Evolutionary conservation across 2,113 vertebrate species (phyloP), one percentile per base, ranked within the genome.

Genomic region (Rhynchomys soricoides): DNA sequence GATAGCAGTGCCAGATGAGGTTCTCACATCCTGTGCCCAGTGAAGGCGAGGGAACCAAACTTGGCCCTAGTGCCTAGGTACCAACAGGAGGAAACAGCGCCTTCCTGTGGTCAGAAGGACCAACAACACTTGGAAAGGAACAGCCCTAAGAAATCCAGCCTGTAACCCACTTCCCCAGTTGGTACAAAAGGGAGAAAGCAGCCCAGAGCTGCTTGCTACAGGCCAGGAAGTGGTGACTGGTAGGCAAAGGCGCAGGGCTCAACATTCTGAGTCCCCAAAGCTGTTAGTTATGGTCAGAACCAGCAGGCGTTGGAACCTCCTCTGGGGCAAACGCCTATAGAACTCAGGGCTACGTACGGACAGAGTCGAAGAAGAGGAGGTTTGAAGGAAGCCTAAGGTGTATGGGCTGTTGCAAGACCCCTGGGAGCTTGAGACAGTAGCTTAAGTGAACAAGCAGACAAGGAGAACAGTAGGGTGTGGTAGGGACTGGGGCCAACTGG

Each of bases 201-300:
- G 4, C 2, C 55, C 59, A 52, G 74, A 21, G 64, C 45, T 1
- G 2, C 37, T 12, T 3, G n/a, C 24, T 0, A 13, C 26, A 12
- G 1, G 68, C 37, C 1, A 17, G 15, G 64, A 13, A 40, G 40
- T 74, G 71, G 7, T 7, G 59, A n/a, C 4, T 0, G 1, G 17
- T 3, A 43, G 43, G 21, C 3, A 22, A 21, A 68, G 64, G 0
- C 11, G 34, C 1, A 24, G 21, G 48, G 3, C 5, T 48, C 43
- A 45, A 64, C 4, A 37, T 16, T 37, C 62, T 45, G 7, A 12
- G 40, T 85, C n/a, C 79, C 68, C 31, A 19, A 19, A 24, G 5
- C 50, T 85, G 78, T 50, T 62, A 74, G 74, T 6, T 64, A 55
- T 1, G 31, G 57, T 50, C 78, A 92, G 74, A 40, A 62, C 37